phyloP scores from a whole-genome alignment of 2,888 invertebrate genomes.

The Andrena camellia region DNA sequence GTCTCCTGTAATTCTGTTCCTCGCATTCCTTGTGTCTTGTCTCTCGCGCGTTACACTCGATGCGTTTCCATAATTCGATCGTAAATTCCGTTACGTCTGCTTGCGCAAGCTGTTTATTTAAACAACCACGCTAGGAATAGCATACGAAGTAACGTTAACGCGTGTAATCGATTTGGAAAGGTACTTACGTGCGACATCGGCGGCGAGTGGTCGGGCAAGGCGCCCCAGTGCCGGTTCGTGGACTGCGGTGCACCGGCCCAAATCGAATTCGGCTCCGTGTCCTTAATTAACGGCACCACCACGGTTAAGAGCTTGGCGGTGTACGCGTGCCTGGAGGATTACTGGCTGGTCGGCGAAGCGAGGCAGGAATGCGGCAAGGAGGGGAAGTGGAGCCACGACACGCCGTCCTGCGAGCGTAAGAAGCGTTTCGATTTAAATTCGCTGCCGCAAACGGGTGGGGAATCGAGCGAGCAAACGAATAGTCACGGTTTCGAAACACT shows the following conservation, averaged over 20 bases:
- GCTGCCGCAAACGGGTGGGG: background rate
- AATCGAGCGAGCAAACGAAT: too few species aligned
- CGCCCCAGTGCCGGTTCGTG: conserved; percentile 94
- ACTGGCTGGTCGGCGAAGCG: conserved; percentile 91
- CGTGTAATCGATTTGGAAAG: conserved; percentile 83
- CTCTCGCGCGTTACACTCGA: conserved; percentile 19
- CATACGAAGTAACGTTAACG: conserved; percentile 19
- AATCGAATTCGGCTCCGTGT: conserved; percentile 91
- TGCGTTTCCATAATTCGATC: background rate
- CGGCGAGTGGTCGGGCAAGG: conserved; percentile 93
- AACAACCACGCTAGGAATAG: background rate
- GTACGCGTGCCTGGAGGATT: conserved; percentile 93
- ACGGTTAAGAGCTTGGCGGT: conserved; percentile 92
- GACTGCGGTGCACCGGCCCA: conserved; percentile 94
- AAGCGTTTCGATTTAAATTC: background rate
- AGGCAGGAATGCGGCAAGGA: conserved; percentile 92
- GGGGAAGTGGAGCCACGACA: conserved; percentile 94
- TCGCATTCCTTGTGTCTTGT: background rate
- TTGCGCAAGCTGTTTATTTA: conserved; percentile 22
- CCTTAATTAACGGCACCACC: conserved; percentile 91
- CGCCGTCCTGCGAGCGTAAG: conserved; percentile 93
- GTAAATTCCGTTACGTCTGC: conserved; percentile 5
- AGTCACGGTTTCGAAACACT: conserved; percentile 12
- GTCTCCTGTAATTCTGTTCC: background rate
- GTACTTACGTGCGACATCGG: conserved; percentile 93